Evolutionary conservation across 2,797 vertebrate species (phyloP), one percentile per base, ranked within the genome.

Genomic region (Lepidocolaptes lacrymiger): DNA sequence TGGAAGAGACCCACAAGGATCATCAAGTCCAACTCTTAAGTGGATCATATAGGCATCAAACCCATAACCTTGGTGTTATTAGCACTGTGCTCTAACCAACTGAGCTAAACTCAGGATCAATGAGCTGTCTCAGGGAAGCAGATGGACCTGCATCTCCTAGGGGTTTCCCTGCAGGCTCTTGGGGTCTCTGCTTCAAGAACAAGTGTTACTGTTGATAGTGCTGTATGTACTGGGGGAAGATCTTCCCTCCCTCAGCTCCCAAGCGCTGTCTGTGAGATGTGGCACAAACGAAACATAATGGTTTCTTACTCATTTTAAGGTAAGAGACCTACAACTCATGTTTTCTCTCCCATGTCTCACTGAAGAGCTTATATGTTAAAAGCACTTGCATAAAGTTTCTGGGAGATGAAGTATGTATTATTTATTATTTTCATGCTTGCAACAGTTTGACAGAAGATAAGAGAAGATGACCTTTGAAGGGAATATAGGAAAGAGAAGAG

Each of bases 391-490:
- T 82, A 61, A 86, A 86, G 55, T 76, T 91, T 20, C 59, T 84
- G 55, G n/a, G 71, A 74, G 85, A 89, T 18, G 11, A 79, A 82
- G 15, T 66, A 85, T 93, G 7, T 90, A 83, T 73, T 95, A 86
- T 96, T 94, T 95, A 75, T 94, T 95, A 87, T 93, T 93, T 93
- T 93, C 59, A 41, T 67, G 59, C 59, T 87, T 90, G 37, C 59
- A 93, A n/a, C 8, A 56, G 36, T 76, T 87, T 90, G 67, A 88
- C 59, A 41, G 71, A 93, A 83, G 61, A 36, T 58, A 56, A 68
- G 54, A 84, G 23, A 37, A 69, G 43, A 52, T 56, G 73, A 26
- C 59, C 37, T 61, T 68, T 85, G 88, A 92, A 90, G 34, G 14
- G 48, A 84, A 55, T 63, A 79, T 32, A 43, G 23, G 9, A 61